A percentile compares a stretch with the other conserved stretches of the same genome.
Evolutionary conservation across 2,888 invertebrate genomes (phyloP).

Genomic region (Ectemnius lituratus): DNA sequence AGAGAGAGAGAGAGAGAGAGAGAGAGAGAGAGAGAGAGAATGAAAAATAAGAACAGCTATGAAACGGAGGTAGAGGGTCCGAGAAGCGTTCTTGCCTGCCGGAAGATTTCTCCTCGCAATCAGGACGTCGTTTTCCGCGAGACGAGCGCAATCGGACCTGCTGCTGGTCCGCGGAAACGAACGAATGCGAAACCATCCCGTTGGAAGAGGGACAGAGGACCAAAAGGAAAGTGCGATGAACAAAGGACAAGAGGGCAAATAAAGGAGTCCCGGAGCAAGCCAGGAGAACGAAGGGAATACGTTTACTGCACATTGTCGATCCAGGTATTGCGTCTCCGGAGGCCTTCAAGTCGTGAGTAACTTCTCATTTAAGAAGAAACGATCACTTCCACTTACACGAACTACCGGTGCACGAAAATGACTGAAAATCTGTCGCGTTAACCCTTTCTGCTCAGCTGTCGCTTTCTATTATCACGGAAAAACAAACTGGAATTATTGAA

Average conservation of each 20-base stretch:
- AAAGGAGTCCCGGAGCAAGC: constrained; percentile 16
- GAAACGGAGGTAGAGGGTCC: constrained; percentile 37
- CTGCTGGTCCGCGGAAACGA: constrained; percentile 42
- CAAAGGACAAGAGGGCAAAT: constrained; percentile 23
- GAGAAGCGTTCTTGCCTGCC: constrained; percentile 32
- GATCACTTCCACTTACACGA: constrained; percentile 32
- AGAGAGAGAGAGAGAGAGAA: constrained; percentile 1
- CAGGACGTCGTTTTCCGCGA: constrained; percentile 62
- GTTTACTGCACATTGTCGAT: constrained; percentile 39
- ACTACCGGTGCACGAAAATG: constrained; percentile 26
- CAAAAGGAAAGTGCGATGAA: constrained; percentile 27
- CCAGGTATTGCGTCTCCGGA: constrained; percentile 27
- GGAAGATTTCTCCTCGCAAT: constrained; percentile 60
- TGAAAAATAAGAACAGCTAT: not conserved
- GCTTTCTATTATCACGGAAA: not conserved
- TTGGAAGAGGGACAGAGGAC: constrained; percentile 18
- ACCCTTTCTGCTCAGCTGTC: too few species aligned
- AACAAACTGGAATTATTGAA: constrained; percentile 25
- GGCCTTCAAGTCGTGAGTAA: constrained; percentile 36
- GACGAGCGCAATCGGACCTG: constrained; percentile 61
- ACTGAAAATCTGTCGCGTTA: constrained; percentile 28
- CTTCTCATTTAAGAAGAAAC: constrained; percentile 49
- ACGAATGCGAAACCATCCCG: constrained; percentile 31
- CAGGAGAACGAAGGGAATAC: constrained; percentile 43
- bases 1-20: not conserved